Percentiles rank a stretch among this genome's conserved stretches.
These are phyloP conservation scores for Eilema depressum DNA, from an alignment of 2,888 invertebrate species.

Conservation along the genomic window DNA sequence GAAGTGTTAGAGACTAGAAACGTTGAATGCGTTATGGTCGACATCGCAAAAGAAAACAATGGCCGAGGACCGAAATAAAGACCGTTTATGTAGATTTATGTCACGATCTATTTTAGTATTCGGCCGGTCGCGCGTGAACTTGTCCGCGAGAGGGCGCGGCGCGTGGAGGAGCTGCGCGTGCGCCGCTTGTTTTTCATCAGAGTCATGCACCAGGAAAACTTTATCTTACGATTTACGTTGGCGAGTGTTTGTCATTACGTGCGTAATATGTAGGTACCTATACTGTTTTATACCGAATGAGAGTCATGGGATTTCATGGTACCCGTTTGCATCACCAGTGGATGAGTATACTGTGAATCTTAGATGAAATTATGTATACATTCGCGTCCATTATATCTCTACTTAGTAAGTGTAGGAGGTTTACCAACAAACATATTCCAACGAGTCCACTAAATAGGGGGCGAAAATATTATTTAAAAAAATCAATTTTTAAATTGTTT, in stretches of 20 bases:
- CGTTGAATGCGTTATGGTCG: constrained; percentile 23
- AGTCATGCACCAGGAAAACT: constrained; percentile 58
- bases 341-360: neutral
- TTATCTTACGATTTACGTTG: constrained; percentile 49
- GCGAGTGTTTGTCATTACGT: constrained; percentile 52
- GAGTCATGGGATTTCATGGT: constrained; percentile 33
- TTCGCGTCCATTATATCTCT: too few relatives aligned
- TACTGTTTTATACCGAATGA: constrained; percentile 43
- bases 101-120: constrained; percentile 80
- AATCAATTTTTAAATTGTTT: too few relatives aligned
- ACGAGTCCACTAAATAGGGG: too few relatives aligned
- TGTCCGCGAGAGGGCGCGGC: constrained; percentile 67
- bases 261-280: constrained; percentile 43
- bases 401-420: too few relatives aligned
- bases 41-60: constrained; percentile 62
- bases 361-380: neutral
- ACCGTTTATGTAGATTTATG: constrained; percentile 83
- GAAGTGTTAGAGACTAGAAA: constrained; percentile 9
- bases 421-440: too few relatives aligned
- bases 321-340: constrained; percentile 21
- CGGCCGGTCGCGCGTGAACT: constrained; percentile 73
- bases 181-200: constrained; percentile 49
- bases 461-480: too few relatives aligned
- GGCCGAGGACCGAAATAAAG: constrained; percentile 71
- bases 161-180: constrained; percentile 53